Evolutionary conservation across 2,888 invertebrate species (phyloP), one percentile per base, ranked within the genome.

Genomic region (Melolontha melolontha): DNA sequence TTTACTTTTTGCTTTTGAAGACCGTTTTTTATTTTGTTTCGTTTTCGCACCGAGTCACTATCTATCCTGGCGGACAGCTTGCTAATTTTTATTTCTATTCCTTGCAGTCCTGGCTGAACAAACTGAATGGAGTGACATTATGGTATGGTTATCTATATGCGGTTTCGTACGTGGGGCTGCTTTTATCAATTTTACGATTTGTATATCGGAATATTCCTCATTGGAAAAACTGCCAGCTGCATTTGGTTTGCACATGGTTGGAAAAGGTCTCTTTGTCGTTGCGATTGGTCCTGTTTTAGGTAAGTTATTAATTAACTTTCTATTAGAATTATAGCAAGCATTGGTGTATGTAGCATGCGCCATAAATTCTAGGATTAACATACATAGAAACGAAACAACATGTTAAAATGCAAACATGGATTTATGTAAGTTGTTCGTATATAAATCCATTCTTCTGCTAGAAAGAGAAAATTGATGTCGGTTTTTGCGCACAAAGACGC

Each of bases 121-220:
- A 83, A 88, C 87, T 0, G 90, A 91, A 44, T 92, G 90, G 87
- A 86, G 87, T 6, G 86, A 87, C 42, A 84, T 93, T 8, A 88
- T 92, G 86, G 75, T 89, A 5, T 90, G 91, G 88, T 82, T 92
- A 69, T 89, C 91, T 0, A 88, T 93, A 65, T 91, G 91, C 79
- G 93, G 93, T 12, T 93, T 93, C 84, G 88, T 92, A 81, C 86
- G 93, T 67, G 93, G 93, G 67, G 90, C 92, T 78, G 91, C 92
- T 12, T 85, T 93, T 51, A 92, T 92, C 74, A 92, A 92, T 82
- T 90, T 92, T 78, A 91, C 91, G 39, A 86, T 92, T 6, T 91
- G 91, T n/a, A 91, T 92, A 74, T 91, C 92, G 0, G 92, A 92
- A 81, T 91, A 91, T 73, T 90, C 84, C n/a, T 82, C 91, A 0